phyloP scores from a whole-genome alignment of 2,888 invertebrate species.

The Spisula subtruncata region DNA sequence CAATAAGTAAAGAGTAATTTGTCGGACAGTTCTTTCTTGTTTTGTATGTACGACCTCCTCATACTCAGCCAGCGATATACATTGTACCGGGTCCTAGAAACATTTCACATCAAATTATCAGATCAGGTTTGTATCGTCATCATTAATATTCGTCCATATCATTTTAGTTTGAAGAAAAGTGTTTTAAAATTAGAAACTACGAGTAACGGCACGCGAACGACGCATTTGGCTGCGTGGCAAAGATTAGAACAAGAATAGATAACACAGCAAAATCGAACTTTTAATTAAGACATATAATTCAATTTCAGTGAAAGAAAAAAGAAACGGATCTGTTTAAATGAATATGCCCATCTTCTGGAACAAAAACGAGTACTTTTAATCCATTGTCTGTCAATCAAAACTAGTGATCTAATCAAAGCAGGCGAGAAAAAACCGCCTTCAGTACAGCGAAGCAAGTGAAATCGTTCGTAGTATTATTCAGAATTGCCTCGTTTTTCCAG shows the following conservation, averaged over 20 bases:
- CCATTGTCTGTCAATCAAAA: constrained; percentile 7
- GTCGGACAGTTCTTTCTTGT: too few species aligned
- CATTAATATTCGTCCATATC: too few species aligned
- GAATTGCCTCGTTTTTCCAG: background rate
- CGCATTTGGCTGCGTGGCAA: background rate
- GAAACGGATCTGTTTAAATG: background rate
- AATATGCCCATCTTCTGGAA: background rate
- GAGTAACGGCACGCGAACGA: background rate
- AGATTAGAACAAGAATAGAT: background rate
- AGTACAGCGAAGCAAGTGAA: background rate
- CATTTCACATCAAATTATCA: too few species aligned
- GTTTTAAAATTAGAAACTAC: background rate
- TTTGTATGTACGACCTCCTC: too few species aligned
- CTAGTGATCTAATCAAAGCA: background rate
- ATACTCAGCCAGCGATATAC: too few species aligned
- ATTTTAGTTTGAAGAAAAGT: too few species aligned
- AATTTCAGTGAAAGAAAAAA: background rate
- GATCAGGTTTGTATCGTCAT: too few species aligned
- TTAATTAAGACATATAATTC: constrained; percentile 25
- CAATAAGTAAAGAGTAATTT: too few species aligned
- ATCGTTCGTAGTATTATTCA: too few species aligned
- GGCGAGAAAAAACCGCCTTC: background rate
- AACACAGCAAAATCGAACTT: background rate
- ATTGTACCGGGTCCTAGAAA: too few species aligned
- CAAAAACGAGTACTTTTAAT: background rate